These are phyloP conservation scores for Cataglyphis rosenhaueri DNA, from an alignment of 2,888 invertebrate species.

Conservation along the genomic window DNA sequence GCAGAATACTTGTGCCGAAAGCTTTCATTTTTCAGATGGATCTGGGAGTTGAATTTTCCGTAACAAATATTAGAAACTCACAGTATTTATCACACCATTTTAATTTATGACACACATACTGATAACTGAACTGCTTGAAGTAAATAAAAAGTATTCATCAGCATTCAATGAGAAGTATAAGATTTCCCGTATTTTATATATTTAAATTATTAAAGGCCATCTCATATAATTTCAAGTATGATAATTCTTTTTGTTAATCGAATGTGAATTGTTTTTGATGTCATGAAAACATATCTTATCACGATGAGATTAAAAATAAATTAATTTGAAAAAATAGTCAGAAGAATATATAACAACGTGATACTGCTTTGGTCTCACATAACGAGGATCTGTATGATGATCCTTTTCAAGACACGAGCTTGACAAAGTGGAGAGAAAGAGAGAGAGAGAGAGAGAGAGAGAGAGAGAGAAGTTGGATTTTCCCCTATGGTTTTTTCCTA, in stretches of 20 bases:
- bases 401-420: conserved; percentile 18
- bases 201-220: not conserved
- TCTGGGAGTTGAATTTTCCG: not conserved
- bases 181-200: too few relatives aligned
- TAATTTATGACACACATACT: not conserved
- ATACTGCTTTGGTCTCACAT: not conserved
- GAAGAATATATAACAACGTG: not conserved
- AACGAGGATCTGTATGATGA: conserved; percentile 23
- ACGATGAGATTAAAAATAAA: not conserved
- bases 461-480: not conserved
- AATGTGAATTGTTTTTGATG: not conserved
- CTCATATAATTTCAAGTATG: not conserved
- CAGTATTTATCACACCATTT: not conserved
- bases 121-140: not conserved
- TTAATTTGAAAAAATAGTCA: not conserved
- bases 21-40: conserved; percentile 5
- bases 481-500: conserved; percentile 6
- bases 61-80: not conserved
- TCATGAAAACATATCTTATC: not conserved
- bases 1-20: not conserved
- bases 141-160: not conserved
- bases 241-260: not conserved
- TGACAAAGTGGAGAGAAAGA: not conserved
- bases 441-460: conserved; percentile 5
- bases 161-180: not conserved